Percentiles rank a stretch among this genome's conserved stretches.
Evolutionary conservation across 1,140 invertebrate species (phyloP).

Genomic region (Pectinophora gossypiella): DNA sequence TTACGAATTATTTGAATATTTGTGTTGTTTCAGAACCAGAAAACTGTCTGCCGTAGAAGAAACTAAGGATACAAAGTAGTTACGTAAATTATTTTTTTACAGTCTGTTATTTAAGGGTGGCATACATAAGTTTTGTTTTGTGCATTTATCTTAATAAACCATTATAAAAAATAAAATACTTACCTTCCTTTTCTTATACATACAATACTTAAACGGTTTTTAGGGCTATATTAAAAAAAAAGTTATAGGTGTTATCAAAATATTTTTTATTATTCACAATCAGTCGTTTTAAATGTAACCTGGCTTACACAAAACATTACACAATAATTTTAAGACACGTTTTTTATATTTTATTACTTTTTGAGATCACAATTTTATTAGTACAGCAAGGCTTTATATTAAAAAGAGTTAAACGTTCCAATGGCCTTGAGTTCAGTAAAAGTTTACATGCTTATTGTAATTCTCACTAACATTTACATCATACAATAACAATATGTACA

Average conservation of each 20-base stretch:
- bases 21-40: slow-evolving; percentile 24
- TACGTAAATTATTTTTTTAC: slow-evolving; percentile 15
- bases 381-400: no score
- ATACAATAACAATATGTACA: neutral
- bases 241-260: neutral
- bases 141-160: slow-evolving; percentile 16
- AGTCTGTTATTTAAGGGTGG: neutral
- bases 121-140: slow-evolving; percentile 7
- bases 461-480: neutral
- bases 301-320: neutral
- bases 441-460: no score
- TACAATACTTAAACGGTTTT: no score
- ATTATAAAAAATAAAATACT: neutral
- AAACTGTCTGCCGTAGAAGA: slow-evolving; percentile 20
- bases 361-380: neutral
- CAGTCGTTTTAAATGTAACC: no score
- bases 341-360: neutral
- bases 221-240: no score
- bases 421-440: no score
- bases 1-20: no score
- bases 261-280: neutral
- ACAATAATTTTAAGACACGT: neutral
- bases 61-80: slow-evolving; percentile 27
- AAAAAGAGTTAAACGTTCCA: no score
- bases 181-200: no score